Evolutionary conservation across 2,113 vertebrate species (phyloP).

Genomic region (Erinaceus europaeus): DNA sequence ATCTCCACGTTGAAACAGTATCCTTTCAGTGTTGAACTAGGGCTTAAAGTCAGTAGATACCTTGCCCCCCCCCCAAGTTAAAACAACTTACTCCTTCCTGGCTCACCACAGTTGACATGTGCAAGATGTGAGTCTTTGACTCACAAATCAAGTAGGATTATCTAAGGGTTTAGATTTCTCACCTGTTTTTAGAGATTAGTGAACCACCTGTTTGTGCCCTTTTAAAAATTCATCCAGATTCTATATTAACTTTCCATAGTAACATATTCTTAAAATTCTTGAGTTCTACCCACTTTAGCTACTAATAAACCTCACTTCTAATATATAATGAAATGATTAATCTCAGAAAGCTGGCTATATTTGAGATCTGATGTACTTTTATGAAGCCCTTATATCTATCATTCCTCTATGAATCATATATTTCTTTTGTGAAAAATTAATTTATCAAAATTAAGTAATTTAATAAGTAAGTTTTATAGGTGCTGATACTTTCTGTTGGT

Average conservation of each 20-base stretch:
- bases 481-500: not conserved
- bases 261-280: slow-evolving; percentile 64
- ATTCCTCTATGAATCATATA: not conserved
- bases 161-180: slow-evolving; percentile 32
- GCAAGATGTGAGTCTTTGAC: slow-evolving; percentile 56
- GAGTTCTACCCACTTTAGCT: not conserved
- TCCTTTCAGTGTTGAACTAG: not conserved
- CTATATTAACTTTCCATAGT: slow-evolving; percentile 37
- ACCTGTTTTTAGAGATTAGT: slow-evolving; percentile 70
- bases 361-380: slow-evolving; percentile 16
- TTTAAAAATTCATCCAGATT: slow-evolving; percentile 13
- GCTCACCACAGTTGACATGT: slow-evolving; percentile 19
- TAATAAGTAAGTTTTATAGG: not conserved
- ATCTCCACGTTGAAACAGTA: not conserved
- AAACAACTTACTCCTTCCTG: slow-evolving; percentile 3
- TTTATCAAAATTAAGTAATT: slow-evolving; percentile 37
- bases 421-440: slow-evolving; percentile 45
- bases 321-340: not conserved
- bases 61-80: slow-evolving; percentile 45
- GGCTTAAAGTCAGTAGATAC: slow-evolving; percentile 21
- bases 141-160: slow-evolving; percentile 50
- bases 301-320: slow-evolving; percentile 16
- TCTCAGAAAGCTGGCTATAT: slow-evolving; percentile 34
- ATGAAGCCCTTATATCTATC: slow-evolving; percentile 31
- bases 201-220: slow-evolving; percentile 56